Percentiles rank a stretch among this genome's conserved stretches.
Evolutionary conservation across 2,888 invertebrate genomes (phyloP).

Genomic region (Zonitis immaculata): DNA sequence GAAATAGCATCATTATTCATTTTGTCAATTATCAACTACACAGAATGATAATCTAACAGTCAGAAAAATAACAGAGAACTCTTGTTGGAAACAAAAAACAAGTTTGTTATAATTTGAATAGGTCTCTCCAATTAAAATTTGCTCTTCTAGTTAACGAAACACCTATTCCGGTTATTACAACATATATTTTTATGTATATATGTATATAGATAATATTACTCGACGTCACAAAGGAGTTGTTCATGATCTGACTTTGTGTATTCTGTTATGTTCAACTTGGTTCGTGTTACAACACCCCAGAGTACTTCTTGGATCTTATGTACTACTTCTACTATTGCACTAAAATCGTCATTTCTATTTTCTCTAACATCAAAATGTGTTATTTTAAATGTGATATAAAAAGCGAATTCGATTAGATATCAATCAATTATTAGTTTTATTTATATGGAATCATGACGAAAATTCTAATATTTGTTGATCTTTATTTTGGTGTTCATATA

Average conservation of each 20-base stretch:
- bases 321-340: slow-evolving; percentile 18
- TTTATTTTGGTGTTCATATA: too few species aligned
- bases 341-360: slow-evolving; percentile 11
- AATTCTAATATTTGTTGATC: too few species aligned
- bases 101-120: neutral
- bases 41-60: too few species aligned
- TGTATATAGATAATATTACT: slow-evolving; percentile 7
- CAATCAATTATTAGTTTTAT: too few species aligned
- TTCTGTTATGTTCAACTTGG: slow-evolving; percentile 17
- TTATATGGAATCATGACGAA: too few species aligned
- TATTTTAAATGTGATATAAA: too few species aligned
- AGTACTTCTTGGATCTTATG: slow-evolving; percentile 22
- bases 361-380: neutral
- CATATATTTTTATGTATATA: slow-evolving; percentile 19
- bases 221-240: slow-evolving; percentile 13
- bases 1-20: neutral
- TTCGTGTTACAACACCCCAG: slow-evolving; percentile 25
- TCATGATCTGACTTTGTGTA: slow-evolving; percentile 26
- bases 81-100: neutral
- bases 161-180: slow-evolving; percentile 18
- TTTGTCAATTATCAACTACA: neutral
- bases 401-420: too few species aligned
- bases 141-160: slow-evolving; percentile 14
- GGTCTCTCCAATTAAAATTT: slow-evolving; percentile 16
- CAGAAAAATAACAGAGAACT: too few species aligned